Conservation (phyloP, 1,140 invertebrate species). For the Pseudomyrmex dendroicus region DNA sequence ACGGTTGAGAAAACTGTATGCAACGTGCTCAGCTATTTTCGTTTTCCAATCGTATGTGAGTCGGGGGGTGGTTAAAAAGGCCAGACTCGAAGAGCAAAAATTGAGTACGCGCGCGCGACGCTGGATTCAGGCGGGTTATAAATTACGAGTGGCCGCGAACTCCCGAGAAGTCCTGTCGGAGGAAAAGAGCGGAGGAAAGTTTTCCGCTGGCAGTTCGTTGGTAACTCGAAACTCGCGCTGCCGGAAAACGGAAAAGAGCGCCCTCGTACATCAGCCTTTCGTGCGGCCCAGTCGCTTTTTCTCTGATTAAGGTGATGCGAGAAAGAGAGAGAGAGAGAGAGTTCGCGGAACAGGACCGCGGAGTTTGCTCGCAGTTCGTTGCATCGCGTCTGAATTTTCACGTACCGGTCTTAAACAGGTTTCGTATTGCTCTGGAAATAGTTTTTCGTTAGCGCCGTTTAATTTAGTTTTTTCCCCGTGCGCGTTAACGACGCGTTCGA, state of each 20-base stretch:
- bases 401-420: constrained; percentile 4
- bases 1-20: not conserved
- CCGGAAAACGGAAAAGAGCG: constrained; percentile 81
- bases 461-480: not conserved
- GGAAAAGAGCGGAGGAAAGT: constrained; percentile 77
- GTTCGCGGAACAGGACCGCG: constrained; percentile 53
- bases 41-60: not conserved
- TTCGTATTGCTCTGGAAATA: not conserved
- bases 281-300: constrained; percentile 70
- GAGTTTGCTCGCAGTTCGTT: constrained; percentile 47
- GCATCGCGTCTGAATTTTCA: constrained; percentile 44
- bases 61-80: constrained; percentile 55
- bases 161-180: constrained; percentile 76
- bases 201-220: constrained; percentile 79
- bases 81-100: constrained; percentile 47
- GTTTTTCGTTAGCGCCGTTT: not conserved
- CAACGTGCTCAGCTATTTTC: not conserved
- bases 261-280: constrained; percentile 79
- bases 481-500: not conserved
- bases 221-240: constrained; percentile 83
- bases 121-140: constrained; percentile 82
- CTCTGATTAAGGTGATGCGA: constrained; percentile 78
- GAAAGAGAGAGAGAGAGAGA: constrained; percentile 3
- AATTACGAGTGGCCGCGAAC: constrained; percentile 77
- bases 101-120: constrained; percentile 68